Conservation (phyloP, 2,797 vertebrate genomes). For the Orestias chungarensis region DNA sequence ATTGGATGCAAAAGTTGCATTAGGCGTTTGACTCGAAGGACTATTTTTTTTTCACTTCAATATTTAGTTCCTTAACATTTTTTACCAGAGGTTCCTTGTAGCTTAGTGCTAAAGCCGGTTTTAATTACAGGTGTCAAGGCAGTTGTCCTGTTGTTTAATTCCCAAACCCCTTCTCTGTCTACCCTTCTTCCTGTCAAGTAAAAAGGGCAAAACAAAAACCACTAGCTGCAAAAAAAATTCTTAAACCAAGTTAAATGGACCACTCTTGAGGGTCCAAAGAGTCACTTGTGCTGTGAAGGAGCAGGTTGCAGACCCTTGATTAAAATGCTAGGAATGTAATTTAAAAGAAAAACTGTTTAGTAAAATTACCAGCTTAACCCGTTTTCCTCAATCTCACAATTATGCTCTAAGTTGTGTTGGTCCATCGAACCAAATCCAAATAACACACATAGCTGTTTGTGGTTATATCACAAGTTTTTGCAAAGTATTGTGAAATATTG, state of each 20-base stretch:
- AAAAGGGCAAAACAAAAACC: neutral
- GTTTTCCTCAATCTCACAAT: neutral
- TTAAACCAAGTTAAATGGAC: neutral
- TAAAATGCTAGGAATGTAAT: neutral
- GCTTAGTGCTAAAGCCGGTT: neutral
- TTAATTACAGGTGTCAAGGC: neutral
- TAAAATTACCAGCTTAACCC: too few relatives aligned
- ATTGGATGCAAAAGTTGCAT: neutral
- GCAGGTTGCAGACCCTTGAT: neutral
- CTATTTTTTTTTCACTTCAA: neutral
- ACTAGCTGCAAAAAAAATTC: neutral
- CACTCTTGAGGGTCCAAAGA: neutral
- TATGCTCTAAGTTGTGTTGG: neutral
- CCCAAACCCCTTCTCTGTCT: neutral
- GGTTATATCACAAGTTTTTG: neutral
- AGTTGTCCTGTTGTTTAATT: neutral
- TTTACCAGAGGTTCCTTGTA: neutral
- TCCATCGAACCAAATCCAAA: neutral
- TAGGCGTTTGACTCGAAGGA: neutral
- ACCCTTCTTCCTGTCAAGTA: neutral
- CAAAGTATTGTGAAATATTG: constrained; percentile 34
- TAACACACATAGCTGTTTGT: neutral
- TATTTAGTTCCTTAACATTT: neutral
- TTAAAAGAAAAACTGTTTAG: too few relatives aligned
- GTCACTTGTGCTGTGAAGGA: neutral